Evolutionary conservation across 2,797 vertebrate genomes (phyloP), one percentile per base, ranked within the genome.

Genomic region (Peromyscus attwateri): DNA sequence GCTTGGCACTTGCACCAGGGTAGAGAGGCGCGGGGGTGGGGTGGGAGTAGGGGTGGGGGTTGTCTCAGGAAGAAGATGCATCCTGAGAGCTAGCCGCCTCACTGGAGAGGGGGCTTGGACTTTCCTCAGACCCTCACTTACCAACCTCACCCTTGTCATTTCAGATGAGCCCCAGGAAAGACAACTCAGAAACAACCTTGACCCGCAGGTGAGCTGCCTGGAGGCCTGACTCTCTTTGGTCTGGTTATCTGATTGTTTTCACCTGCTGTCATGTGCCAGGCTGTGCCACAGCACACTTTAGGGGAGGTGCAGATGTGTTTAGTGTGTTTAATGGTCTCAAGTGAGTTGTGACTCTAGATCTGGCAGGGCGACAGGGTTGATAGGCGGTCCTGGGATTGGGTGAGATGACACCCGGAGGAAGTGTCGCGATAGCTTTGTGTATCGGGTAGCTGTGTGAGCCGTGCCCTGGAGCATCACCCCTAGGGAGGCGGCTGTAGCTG

Each of bases 121-220:
- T 27, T 60, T 85, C 46, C 55, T 0, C 64, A 92, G 66, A 14
- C 37, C 66, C 25, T 79, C 57, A 11, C 29, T 66, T 43, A 93
- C 6, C 37, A 6, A 4, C 5, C 60, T 10, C 27, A 91, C n/a
- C n/a, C 64, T 95, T 98, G 19, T 98, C 34, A 40, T 98, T 98
- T 71, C 97, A 99, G 99, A 93, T 98, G 92, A 97, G 97, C n/a
- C 95, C 98, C 92, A 98, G 57, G 87, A 98, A 98, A 68, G 93
- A 98, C 85, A 98, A 94, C 73, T 96, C 98, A 17, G 98, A 98
- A 92, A 92, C 97, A 52, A 60, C 97, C 60, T 98, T 99, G 23
- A 98, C 96, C 40, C 98, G 98, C 79, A 98, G 98, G 98, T 98
- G 57, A 95, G 98, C 21, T 62, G 84, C 70, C 75, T 55, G 23